Base-by-base conservation (phyloP, 23 tunicate genomes). In the Aplidium turbinatum region DNA sequence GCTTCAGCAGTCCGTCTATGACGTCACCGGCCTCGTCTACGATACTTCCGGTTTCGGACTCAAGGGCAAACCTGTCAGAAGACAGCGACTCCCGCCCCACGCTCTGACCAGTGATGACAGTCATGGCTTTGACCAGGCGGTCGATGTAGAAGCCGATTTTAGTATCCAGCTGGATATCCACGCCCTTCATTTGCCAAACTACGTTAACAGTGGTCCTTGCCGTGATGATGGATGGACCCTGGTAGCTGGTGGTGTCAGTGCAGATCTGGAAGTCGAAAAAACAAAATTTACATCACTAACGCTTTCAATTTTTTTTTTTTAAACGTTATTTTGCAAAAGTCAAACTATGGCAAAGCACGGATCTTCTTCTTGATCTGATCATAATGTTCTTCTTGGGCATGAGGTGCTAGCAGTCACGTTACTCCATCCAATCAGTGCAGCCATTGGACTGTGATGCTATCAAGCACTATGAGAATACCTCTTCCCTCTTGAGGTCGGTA, bases 151-250 rank as follows among this genome's bases (percentile, higher is more conserved):
- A 72, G 20, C 99, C 99, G 65, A 94, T 82, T 31, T 94, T 87
- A 5, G 91, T 83, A 82, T 94, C 95, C 0, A 94, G 39, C 27
- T 87, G 54, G 35, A 86, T 73, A 32, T 84, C 92, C 74, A 94
- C 57, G 33, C 99, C 99, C 48, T 81, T 87, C 99, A 87, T 94
- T 38, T 87, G 72, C 99, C 94, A 87, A 60, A 72, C 68, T 18
- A 94, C 87, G 60, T 72, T 82, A 26, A 83, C 83, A 40, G 68
- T 72, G 26, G 85, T 87, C 23, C 86, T 72, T 13, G 84, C 95
- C 21, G 63, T 55, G 35, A 28, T 19, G 54, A 60, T 34, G 47
- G 70, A 68, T 67, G 52, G 23, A 26, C 55, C 67, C 1, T 81
- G 86, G 72, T 76, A 78, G 33, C 91, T 90, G 54, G 81, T 82